Evolutionary conservation across 2,888 invertebrate genomes (phyloP), one percentile per base, ranked within the genome.

Genomic region (Carpatolechia fugitivella): DNA sequence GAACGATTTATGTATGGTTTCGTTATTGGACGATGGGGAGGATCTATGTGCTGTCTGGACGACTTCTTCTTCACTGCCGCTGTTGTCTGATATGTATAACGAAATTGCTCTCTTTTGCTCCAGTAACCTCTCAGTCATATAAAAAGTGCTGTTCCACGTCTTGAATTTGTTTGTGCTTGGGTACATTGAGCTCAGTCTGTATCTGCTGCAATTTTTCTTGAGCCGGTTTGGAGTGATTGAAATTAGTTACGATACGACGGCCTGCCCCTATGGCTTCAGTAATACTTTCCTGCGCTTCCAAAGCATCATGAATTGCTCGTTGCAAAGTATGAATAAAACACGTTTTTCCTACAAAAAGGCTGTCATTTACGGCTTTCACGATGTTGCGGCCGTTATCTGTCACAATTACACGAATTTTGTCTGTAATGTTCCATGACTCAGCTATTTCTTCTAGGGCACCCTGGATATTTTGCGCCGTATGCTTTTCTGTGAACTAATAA

Each of bases 231-330:
- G 66, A 69, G 49, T 69, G 64, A 54, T 65, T 67, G 49, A 70
- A 74, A 57, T 74, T 71, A 2, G 66, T 68, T 16, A 72, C 71
- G n/a, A 75, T 49, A 3, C 69, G 62, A 58, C 74, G 68, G 0
- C 53, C 61, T 57, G 64, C 50, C 65, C 63, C 56, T 7, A 72
- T 29, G 62, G 65, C 64, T 4, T 63, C 51, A 56, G 30, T 0
- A 61, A 71, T 30, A 38, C 68, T 69, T 41, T 65, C 10, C 35
- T 74, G 70, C 46, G 30, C 35, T 51, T 70, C 68, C 0, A 77
- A 29, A 13, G 68, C 66, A 36, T 71, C 59, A n/a, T 44, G 33
- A 0, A 72, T 52, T 52, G 20, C 68, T 59, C 61, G 13, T 31
- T 54, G 54, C 16, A 54, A 16, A 7, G 49, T 20, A 14, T 54